Base-by-base conservation (phyloP, 2,797 vertebrate species). In the Typhlichthys subterraneus region DNA sequence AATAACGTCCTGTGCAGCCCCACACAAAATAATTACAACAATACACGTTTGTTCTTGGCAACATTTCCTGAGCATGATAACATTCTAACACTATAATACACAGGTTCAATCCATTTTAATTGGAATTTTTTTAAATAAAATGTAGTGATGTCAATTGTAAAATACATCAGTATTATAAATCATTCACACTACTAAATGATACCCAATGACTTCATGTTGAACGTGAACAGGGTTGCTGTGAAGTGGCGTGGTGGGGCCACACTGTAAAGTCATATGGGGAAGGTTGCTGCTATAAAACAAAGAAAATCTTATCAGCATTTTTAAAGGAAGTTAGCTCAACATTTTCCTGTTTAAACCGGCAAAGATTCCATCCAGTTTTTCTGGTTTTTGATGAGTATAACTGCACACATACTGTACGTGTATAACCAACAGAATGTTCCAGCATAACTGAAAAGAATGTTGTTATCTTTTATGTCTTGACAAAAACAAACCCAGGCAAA, bases 301-400 rank as follows among this genome's bases (percentile, higher is more conserved):
- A 15, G 10, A 38, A 14, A 57, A 11, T 12, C 14, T 12, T 52
- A 79, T 80, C 74, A 74, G 60, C 63, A 58, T 29, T 73, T 79
- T 74, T 53, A 38, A 10, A 1, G 53, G 14, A 6, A 0, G 45
- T 72, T 74, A 49, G 45, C 59, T 66, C 42, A n/a, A n/a, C 54
- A 53, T 57, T 56, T 29, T 15, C 53, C 46, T 63, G 38, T 76
- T 64, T 49, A 42, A 67, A 47, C 58, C 1, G 38, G 49, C 10
- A 42, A 12, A 29, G 64, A 38, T 59, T 53, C 0, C 66, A 69
- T 80, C 86, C 79, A 76, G 87, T 87, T 82, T 80, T 81, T 82
- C 87, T 52, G 81, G 84, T 87, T 88, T 87, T 81, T 73, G 55
- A 57, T 47, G 74, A 77, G 69, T 84, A 84, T 81, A 79, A 81